Evolutionary conservation across 2,113 vertebrate species (phyloP).

Genomic region (Callopanchax toddi): DNA sequence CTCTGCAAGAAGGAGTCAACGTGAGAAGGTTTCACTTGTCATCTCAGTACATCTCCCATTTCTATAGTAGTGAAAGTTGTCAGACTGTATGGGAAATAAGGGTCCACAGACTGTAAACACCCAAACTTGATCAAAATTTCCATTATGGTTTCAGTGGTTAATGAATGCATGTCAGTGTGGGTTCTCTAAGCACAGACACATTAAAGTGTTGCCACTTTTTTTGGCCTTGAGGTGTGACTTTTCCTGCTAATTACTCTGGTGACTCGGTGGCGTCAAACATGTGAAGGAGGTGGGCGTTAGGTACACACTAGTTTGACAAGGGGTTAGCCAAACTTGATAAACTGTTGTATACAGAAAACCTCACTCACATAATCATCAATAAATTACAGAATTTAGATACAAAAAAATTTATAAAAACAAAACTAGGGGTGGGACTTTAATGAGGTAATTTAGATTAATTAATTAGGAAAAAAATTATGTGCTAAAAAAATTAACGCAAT

Average conservation of each 20-base stretch:
- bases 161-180: slow-evolving; percentile 26
- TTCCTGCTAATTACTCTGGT: not conserved
- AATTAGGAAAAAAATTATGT: too few species aligned
- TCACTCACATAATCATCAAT: too few species aligned
- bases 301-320: too few species aligned
- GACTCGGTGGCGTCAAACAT: not conserved
- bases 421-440: too few species aligned
- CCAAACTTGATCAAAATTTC: slow-evolving; percentile 47
- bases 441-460: too few species aligned
- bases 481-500: too few species aligned
- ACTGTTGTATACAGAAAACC: too few species aligned
- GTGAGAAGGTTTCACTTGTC: slow-evolving; percentile 65
- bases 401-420: too few species aligned
- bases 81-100: slow-evolving; percentile 53
- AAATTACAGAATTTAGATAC: too few species aligned
- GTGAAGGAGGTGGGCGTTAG: too few species aligned
- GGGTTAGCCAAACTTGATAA: too few species aligned
- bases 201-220: slow-evolving; percentile 1
- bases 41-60: slow-evolving; percentile 29
- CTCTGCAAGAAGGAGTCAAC: slow-evolving; percentile 14
- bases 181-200: slow-evolving; percentile 12
- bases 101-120: slow-evolving; percentile 65
- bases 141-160: slow-evolving; percentile 53
- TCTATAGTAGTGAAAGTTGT: slow-evolving; percentile 30
- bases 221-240: not conserved